phyloP scores from a whole-genome alignment of 2,888 invertebrate genomes.

The Dynastes hyllus region DNA sequence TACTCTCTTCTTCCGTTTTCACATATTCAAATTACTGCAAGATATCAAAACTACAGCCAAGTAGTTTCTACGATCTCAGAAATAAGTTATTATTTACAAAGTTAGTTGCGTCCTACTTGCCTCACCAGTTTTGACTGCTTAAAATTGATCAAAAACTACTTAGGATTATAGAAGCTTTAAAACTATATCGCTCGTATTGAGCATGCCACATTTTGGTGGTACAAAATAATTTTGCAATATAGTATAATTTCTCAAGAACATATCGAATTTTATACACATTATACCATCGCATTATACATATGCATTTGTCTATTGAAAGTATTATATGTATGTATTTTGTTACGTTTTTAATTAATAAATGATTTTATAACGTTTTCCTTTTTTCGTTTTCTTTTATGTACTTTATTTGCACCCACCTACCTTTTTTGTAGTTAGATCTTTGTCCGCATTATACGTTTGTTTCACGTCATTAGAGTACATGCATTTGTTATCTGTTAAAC shows the following conservation, averaged over 20 bases:
- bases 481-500: neutral
- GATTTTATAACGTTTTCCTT: constrained; percentile 53
- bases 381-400: constrained; percentile 34
- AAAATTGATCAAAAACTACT: neutral
- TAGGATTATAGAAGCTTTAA: neutral
- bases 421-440: constrained; percentile 31
- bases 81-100: too few relatives aligned
- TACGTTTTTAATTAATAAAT: constrained; percentile 57
- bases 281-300: constrained; percentile 34
- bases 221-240: neutral
- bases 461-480: constrained; percentile 9
- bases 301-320: constrained; percentile 54
- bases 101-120: too few relatives aligned
- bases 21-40: too few relatives aligned
- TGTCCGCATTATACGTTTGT: constrained; percentile 7
- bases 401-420: constrained; percentile 27
- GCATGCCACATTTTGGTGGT: neutral
- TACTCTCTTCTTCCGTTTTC: too few relatives aligned
- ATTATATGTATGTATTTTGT: constrained; percentile 57
- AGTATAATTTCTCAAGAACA: constrained; percentile 38
- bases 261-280: constrained; percentile 36
- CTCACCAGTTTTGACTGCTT: too few relatives aligned
- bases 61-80: too few relatives aligned
- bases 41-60: too few relatives aligned
- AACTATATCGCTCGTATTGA: neutral